Evolutionary conservation across 2,797 vertebrate genomes (phyloP).

Genomic region (Todus mexicanus): DNA sequence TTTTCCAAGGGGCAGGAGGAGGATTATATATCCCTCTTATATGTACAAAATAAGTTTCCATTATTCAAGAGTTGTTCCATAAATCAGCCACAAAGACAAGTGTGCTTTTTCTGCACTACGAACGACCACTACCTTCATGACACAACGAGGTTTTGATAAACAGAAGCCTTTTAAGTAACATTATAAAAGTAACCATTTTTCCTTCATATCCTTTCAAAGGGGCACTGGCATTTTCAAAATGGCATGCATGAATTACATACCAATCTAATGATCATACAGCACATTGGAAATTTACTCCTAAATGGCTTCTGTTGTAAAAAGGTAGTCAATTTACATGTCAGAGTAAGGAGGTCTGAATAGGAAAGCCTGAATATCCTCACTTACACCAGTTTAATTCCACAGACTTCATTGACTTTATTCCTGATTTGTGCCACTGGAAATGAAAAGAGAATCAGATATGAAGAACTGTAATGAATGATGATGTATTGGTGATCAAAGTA

Average conservation of each 20-base stretch:
- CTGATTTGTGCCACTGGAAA: conserved; percentile 2
- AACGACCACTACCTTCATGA: conserved; percentile 11
- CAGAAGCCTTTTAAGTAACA: conserved; percentile 48
- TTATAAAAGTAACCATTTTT: conserved; percentile 29
- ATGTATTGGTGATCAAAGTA: conserved; percentile 13
- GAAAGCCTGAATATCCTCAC: not conserved
- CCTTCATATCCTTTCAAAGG: conserved; percentile 34
- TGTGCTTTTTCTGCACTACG: conserved; percentile 53
- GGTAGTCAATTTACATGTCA: conserved; percentile 57
- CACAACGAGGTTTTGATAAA: conserved; percentile 47
- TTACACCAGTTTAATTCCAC: not conserved
- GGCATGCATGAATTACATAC: conserved; percentile 27
- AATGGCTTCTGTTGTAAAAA: conserved; percentile 53
- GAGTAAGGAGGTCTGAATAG: conserved; percentile 17
- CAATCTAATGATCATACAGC: conserved; percentile 40
- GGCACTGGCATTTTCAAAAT: conserved; percentile 54
- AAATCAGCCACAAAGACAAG: conserved; percentile 64
- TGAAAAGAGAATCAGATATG: not conserved
- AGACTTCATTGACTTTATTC: not conserved
- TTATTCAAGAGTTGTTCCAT: conserved; percentile 52
- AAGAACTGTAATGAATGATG: not conserved
- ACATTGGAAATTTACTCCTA: conserved; percentile 47
- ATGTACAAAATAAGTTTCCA: conserved; percentile 55
- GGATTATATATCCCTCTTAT: conserved; percentile 25
- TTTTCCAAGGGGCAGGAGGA: conserved; percentile 33